Evolutionary conservation across 2,888 invertebrate species (phyloP), one percentile per base, ranked within the genome.

Genomic region (Thera britannica): DNA sequence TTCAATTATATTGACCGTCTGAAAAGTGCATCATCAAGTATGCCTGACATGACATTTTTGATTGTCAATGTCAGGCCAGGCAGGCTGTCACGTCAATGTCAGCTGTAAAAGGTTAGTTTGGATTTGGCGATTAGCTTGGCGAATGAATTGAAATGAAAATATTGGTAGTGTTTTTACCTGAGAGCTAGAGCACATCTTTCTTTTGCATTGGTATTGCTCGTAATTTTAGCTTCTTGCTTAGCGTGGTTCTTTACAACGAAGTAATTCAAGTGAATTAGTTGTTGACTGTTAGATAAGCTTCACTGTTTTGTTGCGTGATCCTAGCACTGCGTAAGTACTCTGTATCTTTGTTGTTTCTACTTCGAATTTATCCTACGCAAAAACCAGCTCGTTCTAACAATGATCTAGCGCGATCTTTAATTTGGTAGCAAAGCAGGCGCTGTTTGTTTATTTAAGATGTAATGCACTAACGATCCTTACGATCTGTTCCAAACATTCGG

Each of bases 341-440:
- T 82, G 75, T 82, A 90, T 89, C 92, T 92, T 92, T 93, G 91
- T 92, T 92, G 88, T 83, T 79, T 76, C 77, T 77, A 75, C 73
- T 73, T 79, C 58, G 68, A 72, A 72, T 70, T 80, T 79, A 76
- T 86, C 79, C 81, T 85, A 86, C 84, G 87, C 84, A 85, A 83
- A 89, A 88, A 85, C 84, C 77, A 84, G 80, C 75, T 82, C 81
- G 82, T 81, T 84, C 77, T 75, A 66, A 82, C 75, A 72, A 78
- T 80, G 77, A 69, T 76, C 73, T 68, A 68, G 70, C 7, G 6
- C 12, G 11, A 75, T 70, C 62, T 77, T 9, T 46, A 2, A 9
- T 46, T 9, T 9, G 9, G 44, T 46, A 9, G 44, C 44, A 46
- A 46, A 9, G 9, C 44, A 46, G 9, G 44, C 7, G 23, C 1